These are phyloP conservation scores for Dendronephthya gigantea DNA, from an alignment of 64 coral and sea anemone species.

Conservation along the genomic window DNA sequence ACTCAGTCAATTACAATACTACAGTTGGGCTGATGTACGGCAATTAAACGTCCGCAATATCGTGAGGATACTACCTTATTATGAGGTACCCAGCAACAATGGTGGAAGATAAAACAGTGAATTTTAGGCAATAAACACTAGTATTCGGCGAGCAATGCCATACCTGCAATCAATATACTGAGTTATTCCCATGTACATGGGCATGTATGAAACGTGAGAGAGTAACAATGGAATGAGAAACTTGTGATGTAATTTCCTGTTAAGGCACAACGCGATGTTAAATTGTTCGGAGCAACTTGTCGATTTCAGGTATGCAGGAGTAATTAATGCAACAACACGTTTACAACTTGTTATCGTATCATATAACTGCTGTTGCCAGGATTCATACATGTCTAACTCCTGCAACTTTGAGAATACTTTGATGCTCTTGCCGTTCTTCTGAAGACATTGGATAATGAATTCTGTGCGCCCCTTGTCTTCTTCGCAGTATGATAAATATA, in stretches of 20 bases:
- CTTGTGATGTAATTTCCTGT: conserved; percentile 42
- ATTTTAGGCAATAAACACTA: too few species aligned
- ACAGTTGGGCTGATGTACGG: neutral
- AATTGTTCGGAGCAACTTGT: conserved; percentile 76
- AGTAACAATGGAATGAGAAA: conserved; percentile 75
- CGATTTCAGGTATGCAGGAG: conserved; percentile 46
- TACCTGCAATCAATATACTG: conserved; percentile 96
- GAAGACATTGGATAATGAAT: conserved; percentile 38
- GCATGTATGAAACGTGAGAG: conserved; percentile 44
- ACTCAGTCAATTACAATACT: too few species aligned
- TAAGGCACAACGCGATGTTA: conserved; percentile 82
- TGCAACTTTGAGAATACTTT: conserved; percentile 57
- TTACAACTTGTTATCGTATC: conserved; percentile 55
- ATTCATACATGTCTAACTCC: conserved; percentile 48
- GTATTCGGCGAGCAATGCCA: neutral
- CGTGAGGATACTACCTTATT: too few species aligned
- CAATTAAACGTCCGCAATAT: neutral
- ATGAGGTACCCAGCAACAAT: too few species aligned
- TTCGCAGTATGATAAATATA: conserved; percentile 69
- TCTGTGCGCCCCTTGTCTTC: conserved; percentile 47
- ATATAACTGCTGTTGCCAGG: conserved; percentile 86
- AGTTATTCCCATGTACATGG: conserved; percentile 80
- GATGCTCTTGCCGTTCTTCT: conserved; percentile 25
- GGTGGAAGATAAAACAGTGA: too few species aligned
- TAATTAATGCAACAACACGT: conserved; percentile 70